Evolutionary conservation across 2,888 invertebrate species (phyloP).

Genomic region (Cerceris ruficornis): DNA sequence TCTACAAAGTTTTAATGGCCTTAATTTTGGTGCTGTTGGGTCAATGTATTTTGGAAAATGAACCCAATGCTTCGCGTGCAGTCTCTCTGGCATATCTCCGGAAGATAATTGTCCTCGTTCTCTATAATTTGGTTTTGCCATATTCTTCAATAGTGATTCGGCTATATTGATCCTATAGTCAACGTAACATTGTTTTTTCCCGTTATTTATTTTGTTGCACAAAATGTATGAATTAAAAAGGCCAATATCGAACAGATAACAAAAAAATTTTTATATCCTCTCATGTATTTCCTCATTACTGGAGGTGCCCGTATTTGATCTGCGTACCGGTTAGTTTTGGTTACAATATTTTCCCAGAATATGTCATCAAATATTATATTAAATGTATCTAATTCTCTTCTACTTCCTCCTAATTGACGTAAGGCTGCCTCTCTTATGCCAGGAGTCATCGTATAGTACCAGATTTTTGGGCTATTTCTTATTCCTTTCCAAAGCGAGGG

Average conservation of each 20-base stretch:
- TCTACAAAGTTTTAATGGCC: slow-evolving; percentile 13
- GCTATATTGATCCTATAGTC: slow-evolving; percentile 34
- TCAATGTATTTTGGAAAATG: slow-evolving; percentile 33
- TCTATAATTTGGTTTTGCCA: slow-evolving; percentile 27
- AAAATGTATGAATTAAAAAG: slow-evolving; percentile 39
- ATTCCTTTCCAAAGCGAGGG: slow-evolving; percentile 23
- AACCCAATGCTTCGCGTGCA: slow-evolving; percentile 18
- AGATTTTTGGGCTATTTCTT: slow-evolving; percentile 36
- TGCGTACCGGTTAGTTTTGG: slow-evolving; percentile 3
- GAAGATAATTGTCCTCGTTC: slow-evolving; percentile 22
- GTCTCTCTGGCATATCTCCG: slow-evolving; percentile 30
- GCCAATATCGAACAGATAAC: slow-evolving; percentile 24
- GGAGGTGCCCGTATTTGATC: slow-evolving; percentile 12
- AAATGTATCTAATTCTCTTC: slow-evolving; percentile 23
- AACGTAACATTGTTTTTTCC: slow-evolving; percentile 33
- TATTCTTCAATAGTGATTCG: slow-evolving; percentile 28
- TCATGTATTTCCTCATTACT: slow-evolving; percentile 46
- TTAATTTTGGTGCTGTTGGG: slow-evolving; percentile 26
- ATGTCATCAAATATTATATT: slow-evolving; percentile 33
- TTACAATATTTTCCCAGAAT: slow-evolving; percentile 23
- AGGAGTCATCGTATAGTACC: slow-evolving; percentile 27
- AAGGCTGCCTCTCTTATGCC: slow-evolving; percentile 21
- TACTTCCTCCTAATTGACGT: slow-evolving; percentile 23
- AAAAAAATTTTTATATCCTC: slow-evolving; percentile 40
- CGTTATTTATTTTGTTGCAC: slow-evolving; percentile 24